Conservation (phyloP, 2,797 vertebrate species). For the Hemitrygon akajei region DNA sequence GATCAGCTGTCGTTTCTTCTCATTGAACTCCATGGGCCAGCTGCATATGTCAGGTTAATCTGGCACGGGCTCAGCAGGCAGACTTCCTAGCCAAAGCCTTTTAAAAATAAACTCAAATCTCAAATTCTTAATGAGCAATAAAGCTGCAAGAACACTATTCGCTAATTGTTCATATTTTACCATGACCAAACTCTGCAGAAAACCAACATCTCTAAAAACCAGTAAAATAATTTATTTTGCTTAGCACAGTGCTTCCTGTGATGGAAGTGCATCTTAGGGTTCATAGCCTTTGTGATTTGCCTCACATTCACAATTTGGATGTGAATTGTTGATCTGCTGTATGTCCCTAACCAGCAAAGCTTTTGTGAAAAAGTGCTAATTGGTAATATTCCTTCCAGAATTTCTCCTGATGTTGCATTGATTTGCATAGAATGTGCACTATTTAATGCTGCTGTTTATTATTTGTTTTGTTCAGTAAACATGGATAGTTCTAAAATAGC, state of each 20-base stretch:
- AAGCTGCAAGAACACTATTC: neutral
- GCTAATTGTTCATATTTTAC: neutral
- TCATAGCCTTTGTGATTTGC: neutral
- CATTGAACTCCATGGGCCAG: too few relatives aligned
- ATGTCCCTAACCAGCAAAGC: neutral
- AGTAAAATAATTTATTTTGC: neutral
- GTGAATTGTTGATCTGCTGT: neutral
- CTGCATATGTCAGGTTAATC: too few relatives aligned
- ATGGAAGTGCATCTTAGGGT: neutral
- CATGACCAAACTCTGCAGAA: neutral
- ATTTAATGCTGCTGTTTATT: neutral
- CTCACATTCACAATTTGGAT: neutral
- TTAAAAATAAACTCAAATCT: neutral
- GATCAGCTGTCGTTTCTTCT: too few relatives aligned
- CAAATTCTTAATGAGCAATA: neutral
- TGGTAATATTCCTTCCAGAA: neutral
- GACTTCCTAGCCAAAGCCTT: neutral
- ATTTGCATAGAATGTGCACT: neutral
- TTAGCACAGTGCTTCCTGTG: neutral
- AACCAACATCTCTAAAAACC: neutral
- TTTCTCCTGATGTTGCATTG: neutral
- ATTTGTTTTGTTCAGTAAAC: neutral
- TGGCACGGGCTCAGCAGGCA: too few relatives aligned
- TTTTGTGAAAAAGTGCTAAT: neutral
- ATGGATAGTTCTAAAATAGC: neutral